Evolutionary conservation across 1,140 invertebrate species (phyloP).

Genomic region (Andricus grossulariae): DNA sequence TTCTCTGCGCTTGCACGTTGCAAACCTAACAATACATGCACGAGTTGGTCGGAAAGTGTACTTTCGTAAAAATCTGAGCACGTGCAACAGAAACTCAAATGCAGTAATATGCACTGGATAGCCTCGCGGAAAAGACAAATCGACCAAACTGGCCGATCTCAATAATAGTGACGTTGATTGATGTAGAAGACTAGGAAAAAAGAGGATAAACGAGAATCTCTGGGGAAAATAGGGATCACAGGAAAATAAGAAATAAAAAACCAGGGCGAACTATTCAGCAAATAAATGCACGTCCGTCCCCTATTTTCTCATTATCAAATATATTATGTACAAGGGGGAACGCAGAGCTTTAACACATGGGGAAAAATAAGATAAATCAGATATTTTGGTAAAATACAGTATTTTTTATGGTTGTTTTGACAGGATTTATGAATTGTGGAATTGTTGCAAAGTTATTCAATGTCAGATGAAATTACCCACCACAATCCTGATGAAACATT

Average conservation of each 20-base stretch:
- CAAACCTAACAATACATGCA: slow-evolving; percentile 8
- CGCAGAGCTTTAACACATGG: too few relatives aligned
- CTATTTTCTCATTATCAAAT: neutral
- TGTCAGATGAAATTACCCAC: neutral
- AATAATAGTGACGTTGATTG: neutral
- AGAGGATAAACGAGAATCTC: neutral
- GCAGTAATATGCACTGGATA: neutral
- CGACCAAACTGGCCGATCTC: slow-evolving; percentile 7
- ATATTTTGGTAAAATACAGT: too few relatives aligned
- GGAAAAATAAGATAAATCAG: too few relatives aligned
- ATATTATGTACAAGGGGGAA: too few relatives aligned
- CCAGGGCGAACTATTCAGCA: too few relatives aligned
- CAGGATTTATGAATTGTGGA: too few relatives aligned
- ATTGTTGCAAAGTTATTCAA: neutral
- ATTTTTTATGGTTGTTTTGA: too few relatives aligned
- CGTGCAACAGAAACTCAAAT: slow-evolving; percentile 9
- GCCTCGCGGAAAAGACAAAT: slow-evolving; percentile 17
- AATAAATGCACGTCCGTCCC: too few relatives aligned
- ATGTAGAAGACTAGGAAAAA: neutral
- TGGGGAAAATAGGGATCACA: neutral
- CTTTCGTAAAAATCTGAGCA: neutral
- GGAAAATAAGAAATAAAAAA: too few relatives aligned
- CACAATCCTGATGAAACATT: neutral
- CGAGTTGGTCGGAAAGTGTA: neutral
- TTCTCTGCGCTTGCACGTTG: slow-evolving; percentile 5